Evolutionary conservation across 2,113 vertebrate species (phyloP).

Genomic region (cat (Felis catus)): DNA sequence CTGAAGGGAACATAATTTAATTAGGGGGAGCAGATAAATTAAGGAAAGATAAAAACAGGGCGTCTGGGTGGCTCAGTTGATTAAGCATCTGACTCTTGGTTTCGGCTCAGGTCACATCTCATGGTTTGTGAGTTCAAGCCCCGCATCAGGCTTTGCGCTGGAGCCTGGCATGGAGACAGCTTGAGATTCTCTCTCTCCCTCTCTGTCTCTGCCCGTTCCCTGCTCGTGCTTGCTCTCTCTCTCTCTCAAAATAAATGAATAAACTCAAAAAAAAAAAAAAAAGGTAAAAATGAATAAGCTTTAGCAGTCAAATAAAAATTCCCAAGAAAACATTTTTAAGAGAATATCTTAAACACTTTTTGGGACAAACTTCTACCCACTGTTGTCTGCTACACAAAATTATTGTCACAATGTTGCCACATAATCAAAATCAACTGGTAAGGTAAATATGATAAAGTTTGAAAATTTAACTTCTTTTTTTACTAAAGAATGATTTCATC

Average conservation of each 20-base stretch:
- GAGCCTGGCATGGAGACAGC: too few species aligned
- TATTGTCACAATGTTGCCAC: not conserved
- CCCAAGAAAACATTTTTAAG: not conserved
- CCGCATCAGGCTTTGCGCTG: too few species aligned
- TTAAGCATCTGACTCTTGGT: too few species aligned
- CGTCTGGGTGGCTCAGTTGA: too few species aligned
- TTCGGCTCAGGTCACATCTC: too few species aligned
- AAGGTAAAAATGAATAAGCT: not conserved
- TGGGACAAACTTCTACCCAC: not conserved
- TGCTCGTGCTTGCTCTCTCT: too few species aligned
- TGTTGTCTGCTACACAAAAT: not conserved
- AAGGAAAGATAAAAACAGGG: not conserved
- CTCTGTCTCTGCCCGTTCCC: too few species aligned
- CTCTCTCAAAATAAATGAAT: too few species aligned
- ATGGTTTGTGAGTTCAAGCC: too few species aligned
- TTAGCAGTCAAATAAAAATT: not conserved
- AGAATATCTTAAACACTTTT: not conserved
- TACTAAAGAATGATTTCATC: not conserved
- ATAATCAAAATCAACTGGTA: not conserved
- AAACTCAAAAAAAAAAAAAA: too few species aligned
- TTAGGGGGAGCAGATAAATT: not conserved
- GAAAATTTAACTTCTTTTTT: constrained; percentile 43
- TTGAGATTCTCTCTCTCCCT: too few species aligned
- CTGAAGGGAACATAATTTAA: not conserved
- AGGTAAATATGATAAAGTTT: not conserved